A percentile compares a stretch with the other conserved stretches of the same genome.
These are phyloP conservation scores for Petrosia ficiformis DNA, from an alignment of 37 sponge, comb jelly and placozoan species.

Conservation along the genomic window DNA sequence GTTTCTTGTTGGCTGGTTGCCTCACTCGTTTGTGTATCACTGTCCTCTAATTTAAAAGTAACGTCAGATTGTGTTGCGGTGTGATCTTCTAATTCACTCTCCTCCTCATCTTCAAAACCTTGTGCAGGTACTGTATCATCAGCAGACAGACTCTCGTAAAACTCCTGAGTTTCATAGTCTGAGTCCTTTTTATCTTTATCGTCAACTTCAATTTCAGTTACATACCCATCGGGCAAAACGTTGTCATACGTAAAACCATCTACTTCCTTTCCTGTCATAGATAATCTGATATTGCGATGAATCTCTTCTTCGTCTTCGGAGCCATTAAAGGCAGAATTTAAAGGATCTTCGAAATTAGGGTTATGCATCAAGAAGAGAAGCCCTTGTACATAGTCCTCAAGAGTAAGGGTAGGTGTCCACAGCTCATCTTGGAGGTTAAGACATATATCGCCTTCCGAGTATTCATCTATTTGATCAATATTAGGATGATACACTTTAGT, in stretches of 20 bases:
- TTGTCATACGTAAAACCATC: conserved; percentile 24
- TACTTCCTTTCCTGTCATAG: conserved; percentile 31
- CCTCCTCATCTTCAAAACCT: too few relatives aligned
- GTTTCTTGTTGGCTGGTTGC: too few relatives aligned
- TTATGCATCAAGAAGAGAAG: conserved; percentile 72
- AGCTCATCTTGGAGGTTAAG: conserved; percentile 66
- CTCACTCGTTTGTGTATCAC: too few relatives aligned
- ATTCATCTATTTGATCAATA: conserved; percentile 30
- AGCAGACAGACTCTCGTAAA: too few relatives aligned
- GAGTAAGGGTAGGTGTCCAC: conserved; percentile 41
- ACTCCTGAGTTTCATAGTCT: too few relatives aligned
- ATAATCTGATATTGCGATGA: conserved; percentile 18
- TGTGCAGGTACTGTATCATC: too few relatives aligned
- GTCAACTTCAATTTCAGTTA: conserved; percentile 11
- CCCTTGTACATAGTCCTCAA: conserved; percentile 77
- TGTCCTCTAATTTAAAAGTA: too few relatives aligned
- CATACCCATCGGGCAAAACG: too few relatives aligned
- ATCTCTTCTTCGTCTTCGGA: conserved; percentile 36
- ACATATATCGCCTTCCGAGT: conserved; percentile 30
- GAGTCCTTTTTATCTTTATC: conserved; percentile 1
- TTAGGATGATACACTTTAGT: conserved; percentile 80
- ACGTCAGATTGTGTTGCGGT: too few relatives aligned
- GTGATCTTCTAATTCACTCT: too few relatives aligned
- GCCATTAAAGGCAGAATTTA: conserved; percentile 49
- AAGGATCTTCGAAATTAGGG: conserved; percentile 72